Evolutionary conservation across 2,888 invertebrate species (phyloP).

Genomic region (Calliopum simillimum): DNA sequence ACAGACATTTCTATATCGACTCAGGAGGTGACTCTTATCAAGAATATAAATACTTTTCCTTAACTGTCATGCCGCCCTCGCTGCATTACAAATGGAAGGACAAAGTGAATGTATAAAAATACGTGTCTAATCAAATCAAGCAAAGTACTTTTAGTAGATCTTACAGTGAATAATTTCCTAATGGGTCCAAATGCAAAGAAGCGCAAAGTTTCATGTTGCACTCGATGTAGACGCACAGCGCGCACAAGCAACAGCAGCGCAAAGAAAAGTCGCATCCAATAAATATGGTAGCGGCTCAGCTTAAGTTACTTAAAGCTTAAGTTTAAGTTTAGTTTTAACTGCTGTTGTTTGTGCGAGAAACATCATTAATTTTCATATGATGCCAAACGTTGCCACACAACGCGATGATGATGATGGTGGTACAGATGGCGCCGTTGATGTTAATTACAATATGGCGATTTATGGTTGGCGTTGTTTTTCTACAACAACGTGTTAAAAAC

Average conservation of each 20-base stretch:
- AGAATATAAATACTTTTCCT: too few relatives aligned
- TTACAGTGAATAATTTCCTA: not conserved
- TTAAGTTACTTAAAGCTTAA: not conserved
- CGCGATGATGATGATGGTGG: slow-evolving; percentile 1
- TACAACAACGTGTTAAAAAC: slow-evolving; percentile 1
- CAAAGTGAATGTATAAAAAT: too few relatives aligned
- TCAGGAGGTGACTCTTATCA: too few relatives aligned
- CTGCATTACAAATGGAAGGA: too few relatives aligned
- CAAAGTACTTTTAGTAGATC: too few relatives aligned
- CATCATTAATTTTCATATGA: slow-evolving; percentile 14
- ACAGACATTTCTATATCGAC: too few relatives aligned
- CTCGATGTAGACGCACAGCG: not conserved
- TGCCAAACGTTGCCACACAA: not conserved
- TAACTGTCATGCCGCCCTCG: too few relatives aligned
- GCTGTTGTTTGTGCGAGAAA: slow-evolving; percentile 3
- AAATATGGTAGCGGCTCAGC: not conserved
- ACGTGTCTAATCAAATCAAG: not conserved
- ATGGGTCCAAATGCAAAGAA: slow-evolving; percentile 17
- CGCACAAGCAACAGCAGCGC: not conserved
- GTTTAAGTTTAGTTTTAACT: not conserved
- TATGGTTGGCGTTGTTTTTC: slow-evolving; percentile 5
- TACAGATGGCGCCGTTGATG: slow-evolving; percentile 24
- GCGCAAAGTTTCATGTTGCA: slow-evolving; percentile 27
- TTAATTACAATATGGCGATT: slow-evolving; percentile 19
- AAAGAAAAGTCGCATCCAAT: not conserved